Percentiles rank a stretch among this genome's conserved stretches.
Evolutionary conservation across 2,888 invertebrate species (phyloP).

Genomic region (Eupithecia centaureata): DNA sequence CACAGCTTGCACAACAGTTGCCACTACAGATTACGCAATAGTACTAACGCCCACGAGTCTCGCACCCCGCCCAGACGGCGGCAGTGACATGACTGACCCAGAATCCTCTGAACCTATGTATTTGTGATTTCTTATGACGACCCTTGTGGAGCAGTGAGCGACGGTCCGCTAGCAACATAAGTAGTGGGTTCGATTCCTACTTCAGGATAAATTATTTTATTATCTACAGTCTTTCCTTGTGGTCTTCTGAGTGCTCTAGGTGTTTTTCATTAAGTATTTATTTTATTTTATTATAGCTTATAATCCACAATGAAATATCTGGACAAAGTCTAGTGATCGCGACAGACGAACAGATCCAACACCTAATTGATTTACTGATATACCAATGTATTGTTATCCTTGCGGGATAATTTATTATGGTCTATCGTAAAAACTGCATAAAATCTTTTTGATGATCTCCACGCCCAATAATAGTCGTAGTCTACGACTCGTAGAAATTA

Average conservation of each 20-base stretch:
- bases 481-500: too few relatives aligned
- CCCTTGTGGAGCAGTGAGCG: constrained; percentile 34
- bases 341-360: too few relatives aligned
- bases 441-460: background rate
- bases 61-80: constrained; percentile 16
- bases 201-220: background rate
- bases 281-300: too few relatives aligned
- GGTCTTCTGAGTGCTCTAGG: too few relatives aligned
- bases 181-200: background rate
- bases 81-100: constrained; percentile 21
- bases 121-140: background rate
- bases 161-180: background rate
- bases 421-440: background rate
- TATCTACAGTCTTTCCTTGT: background rate
- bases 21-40: constrained; percentile 1
- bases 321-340: too few relatives aligned
- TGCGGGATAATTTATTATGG: background rate
- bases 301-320: too few relatives aligned
- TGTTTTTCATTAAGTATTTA: too few relatives aligned
- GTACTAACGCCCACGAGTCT: constrained; percentile 9
- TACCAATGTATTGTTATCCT: background rate
- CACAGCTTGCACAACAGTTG: background rate
- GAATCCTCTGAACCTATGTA: background rate
- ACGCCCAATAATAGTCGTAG: background rate
- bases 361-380: too few relatives aligned